phyloP scores from a whole-genome alignment of 2,113 vertebrate genomes.

The Speoplatyrhinus poulsoni region DNA sequence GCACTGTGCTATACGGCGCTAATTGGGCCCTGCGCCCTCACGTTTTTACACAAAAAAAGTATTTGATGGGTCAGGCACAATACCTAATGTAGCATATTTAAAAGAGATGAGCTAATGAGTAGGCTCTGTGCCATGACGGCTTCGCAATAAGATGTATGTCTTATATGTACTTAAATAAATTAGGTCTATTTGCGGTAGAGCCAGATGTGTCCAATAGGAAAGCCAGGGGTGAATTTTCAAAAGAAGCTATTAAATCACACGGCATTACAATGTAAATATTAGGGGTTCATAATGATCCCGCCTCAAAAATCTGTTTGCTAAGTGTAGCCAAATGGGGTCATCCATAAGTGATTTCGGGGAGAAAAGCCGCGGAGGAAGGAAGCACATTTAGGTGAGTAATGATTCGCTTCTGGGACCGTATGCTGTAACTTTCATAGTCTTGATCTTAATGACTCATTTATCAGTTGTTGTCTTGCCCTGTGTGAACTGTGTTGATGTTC shows the following conservation, averaged over 20 bases:
- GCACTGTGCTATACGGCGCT: conserved; percentile 56
- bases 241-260: conserved; percentile 21
- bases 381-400: conserved; percentile 53
- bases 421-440: conserved; percentile 49
- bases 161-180: conserved; percentile 11
- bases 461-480: conserved; percentile 67
- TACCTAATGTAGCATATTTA: conserved; percentile 56
- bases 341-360: conserved; percentile 41
- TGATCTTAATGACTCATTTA: conserved; percentile 63
- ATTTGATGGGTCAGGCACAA: conserved; percentile 64
- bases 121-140: conserved; percentile 47
- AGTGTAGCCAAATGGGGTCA: conserved; percentile 48
- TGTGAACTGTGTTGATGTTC: conserved; percentile 61
- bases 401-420: conserved; percentile 50
- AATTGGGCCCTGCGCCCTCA: conserved; percentile 73
- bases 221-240: conserved; percentile 13
- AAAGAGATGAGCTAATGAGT: conserved; percentile 55
- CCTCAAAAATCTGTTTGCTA: conserved; percentile 18
- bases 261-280: conserved; percentile 42
- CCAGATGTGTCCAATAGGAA: conserved; percentile 22
- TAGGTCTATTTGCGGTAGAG: not conserved
- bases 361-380: conserved; percentile 29
- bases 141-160: conserved; percentile 29
- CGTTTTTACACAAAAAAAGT: conserved; percentile 65
- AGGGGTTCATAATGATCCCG: conserved; percentile 4